A percentile compares a stretch with the other conserved stretches of the same genome.
Conservation (phyloP, 1,140 invertebrate genomes). For the Lordiphosa clarofinis region DNA sequence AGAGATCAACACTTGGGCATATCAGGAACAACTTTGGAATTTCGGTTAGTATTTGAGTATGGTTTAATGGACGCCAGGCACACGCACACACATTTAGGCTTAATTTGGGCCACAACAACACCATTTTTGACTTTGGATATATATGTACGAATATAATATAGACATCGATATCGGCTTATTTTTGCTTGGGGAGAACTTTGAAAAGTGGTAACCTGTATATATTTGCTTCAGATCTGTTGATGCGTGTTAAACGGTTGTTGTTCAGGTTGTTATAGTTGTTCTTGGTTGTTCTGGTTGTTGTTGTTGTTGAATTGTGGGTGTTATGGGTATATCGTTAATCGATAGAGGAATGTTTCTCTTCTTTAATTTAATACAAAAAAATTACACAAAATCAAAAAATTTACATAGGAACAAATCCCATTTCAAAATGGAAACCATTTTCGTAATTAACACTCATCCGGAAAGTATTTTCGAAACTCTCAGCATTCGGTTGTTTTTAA, state of each 20-base stretch:
- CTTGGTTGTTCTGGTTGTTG: conserved; percentile 46
- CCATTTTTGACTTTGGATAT: conserved; percentile 36
- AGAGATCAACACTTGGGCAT: conserved; percentile 15
- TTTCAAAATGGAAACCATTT: conserved; percentile 21
- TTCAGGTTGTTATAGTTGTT: conserved; percentile 56
- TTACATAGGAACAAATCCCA: conserved; percentile 18
- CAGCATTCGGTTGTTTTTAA: conserved; percentile 74
- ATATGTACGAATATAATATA: conserved; percentile 55
- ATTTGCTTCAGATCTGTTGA: conserved; percentile 37
- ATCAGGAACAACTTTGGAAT: conserved; percentile 6
- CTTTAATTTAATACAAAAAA: conserved; percentile 17
- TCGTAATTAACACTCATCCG: conserved; percentile 44
- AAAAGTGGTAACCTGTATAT: conserved; percentile 48
- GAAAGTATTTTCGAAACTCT: conserved; percentile 53
- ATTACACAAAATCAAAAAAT: conserved; percentile 23
- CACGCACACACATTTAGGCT: conserved; percentile 35
- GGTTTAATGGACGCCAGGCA: conserved; percentile 62
- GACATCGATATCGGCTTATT: conserved; percentile 60
- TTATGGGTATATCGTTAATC: conserved; percentile 30
- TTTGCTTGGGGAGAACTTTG: conserved; percentile 41
- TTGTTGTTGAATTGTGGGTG: conserved; percentile 56
- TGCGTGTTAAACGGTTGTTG: conserved; percentile 68
- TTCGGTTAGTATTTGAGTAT: conserved; percentile 26
- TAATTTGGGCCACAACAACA: conserved; percentile 59
- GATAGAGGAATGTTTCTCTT: conserved; percentile 29